Evolutionary conservation across 2,797 vertebrate species (phyloP), one percentile per base, ranked within the genome.

Genomic region (Poeciliopsis infans): DNA sequence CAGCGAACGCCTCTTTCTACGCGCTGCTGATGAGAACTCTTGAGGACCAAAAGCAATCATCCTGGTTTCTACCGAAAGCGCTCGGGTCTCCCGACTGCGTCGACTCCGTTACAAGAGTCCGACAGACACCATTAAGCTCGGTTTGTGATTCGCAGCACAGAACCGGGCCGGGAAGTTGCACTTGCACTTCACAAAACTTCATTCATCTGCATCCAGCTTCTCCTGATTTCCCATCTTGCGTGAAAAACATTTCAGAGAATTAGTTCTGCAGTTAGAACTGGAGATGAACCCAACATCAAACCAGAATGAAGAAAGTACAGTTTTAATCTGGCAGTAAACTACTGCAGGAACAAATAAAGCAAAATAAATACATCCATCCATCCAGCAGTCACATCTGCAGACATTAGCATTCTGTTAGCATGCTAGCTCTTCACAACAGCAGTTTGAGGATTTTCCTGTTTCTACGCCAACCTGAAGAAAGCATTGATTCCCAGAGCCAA

Each of bases 1-100:
- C 2, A 23, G 73, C 18, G 1, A 75, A 46, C 7, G 61, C 18
- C 33, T 47, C 12, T 81, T 81, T 76, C 76, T 33, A 36, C 66
- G 57, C n/a, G 33, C 39, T 12, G n/a, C 57, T 71, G 74, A 89
- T 83, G 78, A 85, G 76, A 84, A 83, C 78, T 79, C 75, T 49
- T 15, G 20, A 87, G 88, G 81, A 80, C 77, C 72, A 83, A 70
- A 83, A 72, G 78, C 82, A 88, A 87, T 90, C 79, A 77, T 87
- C 57, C 64, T 76, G 53, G 47, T 77, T 68, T 73, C 84, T 18
- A 79, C 59, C 12, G 15, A 55, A 55, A 70, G 23, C 28, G 3
- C 7, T n/a, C 46, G 76, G 43, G 36, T 55, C 59, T 76, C 76
- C 76, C 1, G 28, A 76, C 81, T 81, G 79, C 53, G 74, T 66